Conservation (phyloP, 1,140 invertebrate species). For the Eueides isabella region DNA sequence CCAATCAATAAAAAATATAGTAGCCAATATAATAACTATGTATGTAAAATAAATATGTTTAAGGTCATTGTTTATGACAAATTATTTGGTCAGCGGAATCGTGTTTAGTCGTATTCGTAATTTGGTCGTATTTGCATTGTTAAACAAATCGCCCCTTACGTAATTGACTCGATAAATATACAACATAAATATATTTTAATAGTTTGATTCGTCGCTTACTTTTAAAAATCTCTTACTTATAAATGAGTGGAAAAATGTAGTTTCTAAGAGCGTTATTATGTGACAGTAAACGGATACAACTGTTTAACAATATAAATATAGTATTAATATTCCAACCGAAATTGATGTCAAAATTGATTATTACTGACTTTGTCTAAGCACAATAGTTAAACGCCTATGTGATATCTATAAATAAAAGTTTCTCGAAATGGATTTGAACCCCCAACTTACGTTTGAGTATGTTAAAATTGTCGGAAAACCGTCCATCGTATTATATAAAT, state of each 20-base stretch:
- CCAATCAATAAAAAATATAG: background rate
- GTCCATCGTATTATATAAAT: background rate
- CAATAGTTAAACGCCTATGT: too few species aligned
- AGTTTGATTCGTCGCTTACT: background rate
- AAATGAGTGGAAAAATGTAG: background rate
- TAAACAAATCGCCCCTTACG: background rate
- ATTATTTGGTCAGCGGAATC: conserved; percentile 22
- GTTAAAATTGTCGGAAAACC: background rate
- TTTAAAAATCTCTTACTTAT: background rate
- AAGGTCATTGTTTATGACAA: background rate
- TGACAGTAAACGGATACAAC: too few species aligned
- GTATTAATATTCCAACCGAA: too few species aligned
- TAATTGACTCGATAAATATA: conserved; percentile 18
- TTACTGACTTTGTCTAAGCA: too few species aligned
- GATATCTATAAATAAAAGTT: too few species aligned
- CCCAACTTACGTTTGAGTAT: background rate
- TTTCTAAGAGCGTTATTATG: too few species aligned
- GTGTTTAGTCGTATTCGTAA: conserved; percentile 1
- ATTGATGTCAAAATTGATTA: too few species aligned
- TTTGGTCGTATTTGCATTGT: conserved; percentile 27
- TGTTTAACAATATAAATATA: too few species aligned
- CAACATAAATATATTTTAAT: background rate
- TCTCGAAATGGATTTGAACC: too few species aligned
- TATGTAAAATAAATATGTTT: conserved; percentile 30
- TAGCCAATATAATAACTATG: background rate